Conservation (phyloP, 2,113 vertebrate species). For the Toxotes chatareus region DNA sequence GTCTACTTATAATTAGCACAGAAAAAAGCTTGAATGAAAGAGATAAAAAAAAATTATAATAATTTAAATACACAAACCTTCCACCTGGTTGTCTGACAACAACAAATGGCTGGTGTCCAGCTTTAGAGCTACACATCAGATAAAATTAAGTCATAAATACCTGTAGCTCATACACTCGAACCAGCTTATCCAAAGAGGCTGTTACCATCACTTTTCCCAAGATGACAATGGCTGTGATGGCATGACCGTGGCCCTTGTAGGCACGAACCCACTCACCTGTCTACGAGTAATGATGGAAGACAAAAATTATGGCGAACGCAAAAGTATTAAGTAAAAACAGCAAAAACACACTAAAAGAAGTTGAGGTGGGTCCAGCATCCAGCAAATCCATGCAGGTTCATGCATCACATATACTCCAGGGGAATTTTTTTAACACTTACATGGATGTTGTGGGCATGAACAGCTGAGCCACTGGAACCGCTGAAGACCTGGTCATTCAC, state of each 20-base stretch:
- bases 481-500: conserved; percentile 98
- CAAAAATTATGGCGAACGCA: not conserved
- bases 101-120: not conserved
- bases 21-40: too few relatives aligned
- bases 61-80: too few relatives aligned
- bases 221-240: conserved; percentile 93
- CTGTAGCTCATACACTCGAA: conserved; percentile 96
- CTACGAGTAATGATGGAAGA: conserved; percentile 71
- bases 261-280: conserved; percentile 93
- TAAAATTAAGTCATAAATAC: conserved; percentile 69
- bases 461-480: conserved; percentile 96
- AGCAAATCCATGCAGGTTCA: too few relatives aligned
- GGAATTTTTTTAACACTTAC: conserved; percentile 81
- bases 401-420: too few relatives aligned
- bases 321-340: not conserved
- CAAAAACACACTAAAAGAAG: not conserved
- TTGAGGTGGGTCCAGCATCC: not conserved
- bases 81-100: too few relatives aligned
- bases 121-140: not conserved
- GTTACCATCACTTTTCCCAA: conserved; percentile 98
- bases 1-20: not conserved
- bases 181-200: conserved; percentile 93
- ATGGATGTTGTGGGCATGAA: conserved; percentile 97
- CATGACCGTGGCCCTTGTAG: conserved; percentile 95
- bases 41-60: not conserved